A percentile compares a stretch with the other conserved stretches of the same genome.
Conservation (phyloP, 2,888 invertebrate species). For the Cantharis nigra region DNA sequence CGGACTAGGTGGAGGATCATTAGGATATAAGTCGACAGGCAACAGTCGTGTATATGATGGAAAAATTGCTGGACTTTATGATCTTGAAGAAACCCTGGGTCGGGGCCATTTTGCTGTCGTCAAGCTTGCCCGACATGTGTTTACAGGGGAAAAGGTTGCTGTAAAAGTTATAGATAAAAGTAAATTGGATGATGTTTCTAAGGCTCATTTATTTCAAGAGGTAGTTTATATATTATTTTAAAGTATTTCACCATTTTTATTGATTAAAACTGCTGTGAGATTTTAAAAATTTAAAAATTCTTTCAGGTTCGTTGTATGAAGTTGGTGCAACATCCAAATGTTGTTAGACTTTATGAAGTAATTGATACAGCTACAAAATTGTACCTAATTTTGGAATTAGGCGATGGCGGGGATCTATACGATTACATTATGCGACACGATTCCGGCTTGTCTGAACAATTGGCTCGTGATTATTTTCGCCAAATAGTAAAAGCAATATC, state of each 20-base stretch:
- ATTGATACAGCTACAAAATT: slow-evolving; percentile 99
- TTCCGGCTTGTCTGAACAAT: slow-evolving; percentile 79
- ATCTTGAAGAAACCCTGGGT: slow-evolving; percentile 95
- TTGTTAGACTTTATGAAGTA: slow-evolving; percentile 97
- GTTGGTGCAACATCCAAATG: slow-evolving; percentile 98
- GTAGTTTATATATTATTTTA: slow-evolving; percentile 58
- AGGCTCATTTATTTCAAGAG: slow-evolving; percentile 95
- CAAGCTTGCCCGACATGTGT: slow-evolving; percentile 96
- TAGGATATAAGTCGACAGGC: slow-evolving; percentile 26
- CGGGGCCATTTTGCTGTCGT: slow-evolving; percentile 99
- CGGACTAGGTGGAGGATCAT: slow-evolving; percentile 40
- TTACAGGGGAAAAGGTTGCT: slow-evolving; percentile 97
- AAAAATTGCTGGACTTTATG: slow-evolving; percentile 95
- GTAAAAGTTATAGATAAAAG: slow-evolving; percentile 99
- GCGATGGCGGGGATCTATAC: slow-evolving; percentile 97
- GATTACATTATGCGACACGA: slow-evolving; percentile 98
- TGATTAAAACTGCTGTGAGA: not conserved
- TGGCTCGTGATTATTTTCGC: slow-evolving; percentile 90
- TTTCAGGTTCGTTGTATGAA: slow-evolving; percentile 93
- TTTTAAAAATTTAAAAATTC: not conserved
- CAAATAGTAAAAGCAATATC: slow-evolving; percentile 98
- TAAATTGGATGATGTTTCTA: slow-evolving; percentile 94
- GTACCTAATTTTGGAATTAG: slow-evolving; percentile 94
- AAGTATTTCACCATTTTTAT: not conserved
- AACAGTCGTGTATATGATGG: slow-evolving; percentile 70